These are phyloP conservation scores for Ophion ventricosus DNA, from an alignment of 2,888 invertebrate species.

Conservation along the genomic window DNA sequence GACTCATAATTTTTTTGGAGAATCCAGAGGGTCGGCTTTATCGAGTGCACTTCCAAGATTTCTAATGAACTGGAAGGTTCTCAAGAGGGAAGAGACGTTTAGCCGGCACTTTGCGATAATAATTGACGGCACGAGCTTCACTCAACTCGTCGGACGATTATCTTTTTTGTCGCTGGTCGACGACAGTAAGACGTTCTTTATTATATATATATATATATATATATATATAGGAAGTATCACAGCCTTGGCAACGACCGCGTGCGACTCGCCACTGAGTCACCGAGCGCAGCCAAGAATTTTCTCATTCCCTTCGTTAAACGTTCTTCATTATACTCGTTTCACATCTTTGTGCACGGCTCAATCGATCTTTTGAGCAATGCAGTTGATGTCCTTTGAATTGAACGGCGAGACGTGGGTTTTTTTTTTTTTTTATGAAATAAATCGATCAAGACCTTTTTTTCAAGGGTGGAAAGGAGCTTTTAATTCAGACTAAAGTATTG, in stretches of 20 bases:
- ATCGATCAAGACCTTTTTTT: background rate
- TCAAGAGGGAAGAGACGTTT: conserved; percentile 19
- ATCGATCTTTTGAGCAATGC: conserved; percentile 41
- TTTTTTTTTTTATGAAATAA: background rate
- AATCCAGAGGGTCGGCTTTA: conserved; percentile 22
- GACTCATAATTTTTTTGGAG: conserved; percentile 20
- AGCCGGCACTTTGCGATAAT: conserved; percentile 48
- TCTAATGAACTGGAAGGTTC: conserved; percentile 19
- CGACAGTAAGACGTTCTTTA: conserved; percentile 1
- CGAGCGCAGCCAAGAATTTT: conserved; percentile 58
- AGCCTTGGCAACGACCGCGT: conserved; percentile 49
- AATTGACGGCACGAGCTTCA: conserved; percentile 59
- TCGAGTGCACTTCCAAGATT: conserved; percentile 47
- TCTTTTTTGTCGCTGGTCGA: conserved; percentile 47
- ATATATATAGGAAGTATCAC: background rate
- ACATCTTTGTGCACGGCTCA: conserved; percentile 34
- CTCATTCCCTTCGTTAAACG: conserved; percentile 67
- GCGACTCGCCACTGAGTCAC: conserved; percentile 60
- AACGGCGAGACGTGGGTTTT: background rate
- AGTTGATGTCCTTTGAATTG: conserved; percentile 1
- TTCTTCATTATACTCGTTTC: conserved; percentile 56
- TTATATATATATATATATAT: background rate
- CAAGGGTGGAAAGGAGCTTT: too few species aligned
- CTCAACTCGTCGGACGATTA: conserved; percentile 62
- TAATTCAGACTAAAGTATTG: background rate